phyloP scores from a whole-genome alignment of 1,140 invertebrate genomes.

The Drosophila arizonae region DNA sequence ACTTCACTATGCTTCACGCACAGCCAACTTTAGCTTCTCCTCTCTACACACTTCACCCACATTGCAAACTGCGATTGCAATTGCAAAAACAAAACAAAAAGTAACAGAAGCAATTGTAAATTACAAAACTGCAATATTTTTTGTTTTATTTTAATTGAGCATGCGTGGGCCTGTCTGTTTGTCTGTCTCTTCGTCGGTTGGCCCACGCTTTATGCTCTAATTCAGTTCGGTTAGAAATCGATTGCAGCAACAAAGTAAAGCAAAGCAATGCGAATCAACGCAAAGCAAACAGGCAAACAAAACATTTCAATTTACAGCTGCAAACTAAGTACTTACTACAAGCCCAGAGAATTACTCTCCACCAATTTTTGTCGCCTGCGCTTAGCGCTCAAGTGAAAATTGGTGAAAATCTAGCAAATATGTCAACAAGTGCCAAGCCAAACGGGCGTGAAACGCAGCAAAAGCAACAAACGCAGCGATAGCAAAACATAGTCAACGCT shows the following conservation, averaged over 20 bases:
- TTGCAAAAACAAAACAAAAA: conserved; percentile 26
- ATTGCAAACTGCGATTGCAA: not conserved
- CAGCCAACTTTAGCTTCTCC: conserved; percentile 7
- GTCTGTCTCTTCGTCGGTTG: conserved; percentile 42
- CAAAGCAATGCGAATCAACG: conserved; percentile 33
- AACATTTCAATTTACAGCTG: conserved; percentile 47
- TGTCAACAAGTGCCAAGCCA: conserved; percentile 69
- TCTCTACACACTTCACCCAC: conserved; percentile 6
- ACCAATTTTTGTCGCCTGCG: conserved; percentile 37
- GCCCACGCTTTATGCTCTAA: conserved; percentile 78
- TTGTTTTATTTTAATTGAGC: conserved; percentile 69
- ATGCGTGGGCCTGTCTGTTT: conserved; percentile 53
- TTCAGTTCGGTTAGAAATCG: conserved; percentile 77
- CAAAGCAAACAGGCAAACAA: conserved; percentile 37
- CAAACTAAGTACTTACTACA: conserved; percentile 37
- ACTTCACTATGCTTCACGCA: conserved; percentile 40
- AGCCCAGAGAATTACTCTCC: conserved; percentile 7
- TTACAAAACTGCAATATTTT: conserved; percentile 54
- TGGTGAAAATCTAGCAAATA: conserved; percentile 74
- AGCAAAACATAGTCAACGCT: conserved; percentile 43
- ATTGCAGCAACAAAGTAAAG: conserved; percentile 57
- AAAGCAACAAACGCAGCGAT: conserved; percentile 27
- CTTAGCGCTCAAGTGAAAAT: conserved; percentile 70
- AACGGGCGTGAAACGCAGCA: conserved; percentile 33
- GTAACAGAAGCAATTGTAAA: conserved; percentile 41